Evolutionary conservation across 2,888 invertebrate genomes (phyloP).

Genomic region (Drosophila lutescens): DNA sequence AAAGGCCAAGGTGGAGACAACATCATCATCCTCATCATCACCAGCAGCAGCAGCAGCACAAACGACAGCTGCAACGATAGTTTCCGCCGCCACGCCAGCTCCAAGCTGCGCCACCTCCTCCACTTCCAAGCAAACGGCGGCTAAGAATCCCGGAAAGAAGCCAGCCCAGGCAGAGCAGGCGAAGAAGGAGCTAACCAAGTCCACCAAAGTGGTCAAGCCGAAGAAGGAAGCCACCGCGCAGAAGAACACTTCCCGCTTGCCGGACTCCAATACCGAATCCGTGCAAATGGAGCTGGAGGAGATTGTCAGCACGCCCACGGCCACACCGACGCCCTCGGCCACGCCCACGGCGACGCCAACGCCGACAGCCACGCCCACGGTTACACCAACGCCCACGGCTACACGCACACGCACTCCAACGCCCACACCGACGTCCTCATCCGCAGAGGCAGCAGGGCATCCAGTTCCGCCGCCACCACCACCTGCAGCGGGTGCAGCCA

Average conservation of each 20-base stretch:
- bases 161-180: conserved; percentile 3
- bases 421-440: conserved; percentile 8
- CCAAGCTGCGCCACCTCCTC: background rate
- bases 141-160: conserved; percentile 33
- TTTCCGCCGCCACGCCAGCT: background rate
- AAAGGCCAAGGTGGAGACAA: conserved; percentile 53
- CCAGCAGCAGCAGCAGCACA: conserved; percentile 2
- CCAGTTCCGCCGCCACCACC: conserved; percentile 8
- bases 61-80: background rate
- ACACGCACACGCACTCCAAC: conserved; percentile 24
- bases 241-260: conserved; percentile 20
- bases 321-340: conserved; percentile 21
- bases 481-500: conserved; percentile 1
- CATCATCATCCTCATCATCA: background rate
- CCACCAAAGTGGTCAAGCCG: conserved; percentile 19
- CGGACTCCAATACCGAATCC: conserved; percentile 77
- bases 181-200: conserved; percentile 16
- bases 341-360: conserved; percentile 26
- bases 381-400: conserved; percentile 37
- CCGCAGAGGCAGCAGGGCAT: background rate
- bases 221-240: conserved; percentile 13
- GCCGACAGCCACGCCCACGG: conserved; percentile 20
- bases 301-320: conserved; percentile 46
- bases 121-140: conserved; percentile 12
- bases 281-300: conserved; percentile 82